These are phyloP conservation scores for Bagarius yarrelli DNA, from an alignment of 2,113 vertebrate genomes.

Conservation along the genomic window DNA sequence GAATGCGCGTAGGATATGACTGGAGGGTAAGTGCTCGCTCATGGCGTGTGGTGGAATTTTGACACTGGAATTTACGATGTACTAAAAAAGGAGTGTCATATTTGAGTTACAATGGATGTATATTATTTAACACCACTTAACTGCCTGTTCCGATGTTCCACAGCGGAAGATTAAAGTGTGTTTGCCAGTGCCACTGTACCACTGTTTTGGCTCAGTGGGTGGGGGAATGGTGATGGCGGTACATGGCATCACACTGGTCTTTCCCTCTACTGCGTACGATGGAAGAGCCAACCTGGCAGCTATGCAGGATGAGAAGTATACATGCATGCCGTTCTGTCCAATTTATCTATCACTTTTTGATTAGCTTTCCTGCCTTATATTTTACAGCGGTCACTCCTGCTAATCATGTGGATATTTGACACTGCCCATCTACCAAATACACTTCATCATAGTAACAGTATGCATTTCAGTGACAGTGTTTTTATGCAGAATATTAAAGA, in stretches of 20 bases:
- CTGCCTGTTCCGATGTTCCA: neutral
- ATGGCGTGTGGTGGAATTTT: neutral
- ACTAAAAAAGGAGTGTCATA: no score
- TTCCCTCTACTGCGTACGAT: constrained; percentile 75
- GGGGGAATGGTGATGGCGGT: constrained; percentile 76
- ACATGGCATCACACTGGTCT: constrained; percentile 74
- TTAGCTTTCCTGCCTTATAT: neutral
- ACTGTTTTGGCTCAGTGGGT: constrained; percentile 86
- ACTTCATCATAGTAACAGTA: no score
- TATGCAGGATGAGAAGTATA: constrained; percentile 81
- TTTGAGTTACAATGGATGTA: neutral
- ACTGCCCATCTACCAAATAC: no score
- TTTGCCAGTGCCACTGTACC: constrained; percentile 83
- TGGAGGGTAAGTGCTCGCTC: constrained; percentile 72
- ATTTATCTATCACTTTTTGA: neutral
- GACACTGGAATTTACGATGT: neutral
- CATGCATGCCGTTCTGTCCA: neutral
- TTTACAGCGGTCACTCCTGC: no score
- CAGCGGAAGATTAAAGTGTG: constrained; percentile 67
- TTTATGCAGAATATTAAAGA: no score
- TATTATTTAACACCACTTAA: neutral
- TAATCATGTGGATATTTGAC: no score
- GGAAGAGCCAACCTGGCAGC: constrained; percentile 75
- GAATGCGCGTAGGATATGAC: constrained; percentile 68
- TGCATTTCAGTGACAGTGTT: no score